Percentiles rank a stretch among this genome's conserved stretches.
Conservation (phyloP, 2,797 vertebrate genomes). For the Erpetoichthys calabaricus region DNA sequence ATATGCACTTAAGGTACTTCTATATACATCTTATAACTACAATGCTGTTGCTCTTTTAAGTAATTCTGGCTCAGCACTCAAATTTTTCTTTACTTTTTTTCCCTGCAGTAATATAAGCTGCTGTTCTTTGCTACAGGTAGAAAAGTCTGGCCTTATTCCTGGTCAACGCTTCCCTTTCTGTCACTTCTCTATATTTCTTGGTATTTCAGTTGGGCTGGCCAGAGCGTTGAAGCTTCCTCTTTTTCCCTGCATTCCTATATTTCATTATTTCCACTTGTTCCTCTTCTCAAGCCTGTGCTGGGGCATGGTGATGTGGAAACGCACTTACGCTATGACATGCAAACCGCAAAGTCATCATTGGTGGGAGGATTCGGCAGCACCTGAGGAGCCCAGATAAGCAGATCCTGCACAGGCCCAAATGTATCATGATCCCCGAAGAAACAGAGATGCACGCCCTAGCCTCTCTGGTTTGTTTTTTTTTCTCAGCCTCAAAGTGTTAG, state of each 20-base stretch:
- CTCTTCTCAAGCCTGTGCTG: constrained; percentile 63
- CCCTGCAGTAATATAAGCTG: no score
- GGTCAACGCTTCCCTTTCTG: constrained; percentile 85
- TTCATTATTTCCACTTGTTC: constrained; percentile 87
- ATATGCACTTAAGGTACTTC: no score
- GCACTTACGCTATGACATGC: constrained; percentile 56
- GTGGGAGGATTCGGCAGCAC: constrained; percentile 21
- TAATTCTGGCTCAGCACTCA: no score
- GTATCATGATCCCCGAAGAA: no score
- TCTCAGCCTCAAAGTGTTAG: no score
- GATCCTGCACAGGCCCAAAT: background rate
- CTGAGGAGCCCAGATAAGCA: background rate
- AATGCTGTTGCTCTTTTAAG: no score
- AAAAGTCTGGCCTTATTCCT: constrained; percentile 51
- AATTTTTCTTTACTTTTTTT: no score
- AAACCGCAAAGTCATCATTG: constrained; percentile 47
- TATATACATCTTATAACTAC: no score
- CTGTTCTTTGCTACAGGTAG: no score
- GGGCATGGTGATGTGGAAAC: constrained; percentile 66
- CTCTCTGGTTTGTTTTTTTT: no score
- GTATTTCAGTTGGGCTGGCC: constrained; percentile 75
- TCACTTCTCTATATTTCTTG: constrained; percentile 94
- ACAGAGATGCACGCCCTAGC: no score
- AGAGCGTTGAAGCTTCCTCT: constrained; percentile 76
- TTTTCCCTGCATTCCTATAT: constrained; percentile 86